phyloP scores from a whole-genome alignment of 1,140 invertebrate genomes.

The Eupristina koningsbergeri region DNA sequence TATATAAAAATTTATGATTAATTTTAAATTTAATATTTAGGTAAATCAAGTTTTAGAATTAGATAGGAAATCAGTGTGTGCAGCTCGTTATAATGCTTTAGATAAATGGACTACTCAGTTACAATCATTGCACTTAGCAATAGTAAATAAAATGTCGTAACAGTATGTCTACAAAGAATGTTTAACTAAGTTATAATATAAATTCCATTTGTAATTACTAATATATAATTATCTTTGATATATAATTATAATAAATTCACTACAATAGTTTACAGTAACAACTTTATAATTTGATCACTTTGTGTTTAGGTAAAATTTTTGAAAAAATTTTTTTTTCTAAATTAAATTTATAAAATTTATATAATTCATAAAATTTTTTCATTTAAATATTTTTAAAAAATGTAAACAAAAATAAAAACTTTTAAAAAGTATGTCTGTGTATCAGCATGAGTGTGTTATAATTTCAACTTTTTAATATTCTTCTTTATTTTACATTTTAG shows the following conservation, averaged over 20 bases:
- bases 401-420: too few relatives aligned
- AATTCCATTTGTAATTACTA: conserved; percentile 47
- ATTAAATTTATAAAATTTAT: too few relatives aligned
- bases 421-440: too few relatives aligned
- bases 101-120: conserved; percentile 98
- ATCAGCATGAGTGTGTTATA: too few relatives aligned
- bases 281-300: conserved; percentile 17
- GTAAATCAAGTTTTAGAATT: conserved; percentile 95
- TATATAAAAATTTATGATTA: too few relatives aligned
- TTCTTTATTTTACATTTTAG: too few relatives aligned
- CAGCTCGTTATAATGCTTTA: conserved; percentile 91
- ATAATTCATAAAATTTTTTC: too few relatives aligned
- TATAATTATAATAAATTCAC: conserved; percentile 39
- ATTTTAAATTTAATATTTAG: conserved; percentile 55
- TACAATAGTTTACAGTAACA: conserved; percentile 44
- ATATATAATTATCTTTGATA: conserved; percentile 36
- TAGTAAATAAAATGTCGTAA: conserved; percentile 91
- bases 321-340: too few relatives aligned
- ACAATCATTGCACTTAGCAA: conserved; percentile 88
- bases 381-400: too few relatives aligned
- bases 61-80: conserved; percentile 85
- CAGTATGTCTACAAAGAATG: conserved; percentile 37
- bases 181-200: conserved; percentile 42
- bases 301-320: too few relatives aligned
- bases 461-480: too few relatives aligned